A percentile compares a stretch with the other conserved stretches of the same genome.
Evolutionary conservation across 2,888 invertebrate genomes (phyloP).

Genomic region (Gonocerus acuteangulatus): DNA sequence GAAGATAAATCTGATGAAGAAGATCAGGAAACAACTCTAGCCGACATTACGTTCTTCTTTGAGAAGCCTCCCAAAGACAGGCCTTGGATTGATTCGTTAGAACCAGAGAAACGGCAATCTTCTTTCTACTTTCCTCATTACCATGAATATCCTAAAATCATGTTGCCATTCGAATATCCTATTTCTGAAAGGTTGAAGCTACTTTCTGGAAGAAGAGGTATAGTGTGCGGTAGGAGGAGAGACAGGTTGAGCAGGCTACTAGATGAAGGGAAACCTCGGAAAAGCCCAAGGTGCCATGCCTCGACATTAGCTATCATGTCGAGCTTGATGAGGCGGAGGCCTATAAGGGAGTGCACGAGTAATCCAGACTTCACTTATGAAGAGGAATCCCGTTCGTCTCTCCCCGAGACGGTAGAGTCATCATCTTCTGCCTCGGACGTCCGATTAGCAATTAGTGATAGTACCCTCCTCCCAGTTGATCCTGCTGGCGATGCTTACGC

Average conservation of each 20-base stretch:
- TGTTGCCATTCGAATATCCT: constrained; percentile 60
- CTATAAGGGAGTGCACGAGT: constrained; percentile 28
- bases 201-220: constrained; percentile 7
- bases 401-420: constrained; percentile 33
- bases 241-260: constrained; percentile 53
- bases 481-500: constrained; percentile 26
- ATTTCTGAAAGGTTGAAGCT: constrained; percentile 5
- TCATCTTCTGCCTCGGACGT: constrained; percentile 10
- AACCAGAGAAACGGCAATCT: constrained; percentile 59
- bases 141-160: constrained; percentile 50
- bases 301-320: constrained; percentile 73
- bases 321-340: constrained; percentile 35
- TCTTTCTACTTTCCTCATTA: constrained; percentile 51
- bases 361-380: constrained; percentile 30
- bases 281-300: constrained; percentile 80
- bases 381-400: constrained; percentile 30
- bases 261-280: constrained; percentile 54
- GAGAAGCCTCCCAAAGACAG: constrained; percentile 65
- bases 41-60: constrained; percentile 59
- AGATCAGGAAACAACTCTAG: constrained; percentile 1
- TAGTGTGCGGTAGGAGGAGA: constrained; percentile 1
- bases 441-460: neutral
- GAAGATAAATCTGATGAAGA: constrained; percentile 25
- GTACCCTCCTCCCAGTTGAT: neutral
- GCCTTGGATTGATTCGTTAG: constrained; percentile 72